Conservation (phyloP, 2,113 vertebrate species). For the Leptosomus discolor region DNA sequence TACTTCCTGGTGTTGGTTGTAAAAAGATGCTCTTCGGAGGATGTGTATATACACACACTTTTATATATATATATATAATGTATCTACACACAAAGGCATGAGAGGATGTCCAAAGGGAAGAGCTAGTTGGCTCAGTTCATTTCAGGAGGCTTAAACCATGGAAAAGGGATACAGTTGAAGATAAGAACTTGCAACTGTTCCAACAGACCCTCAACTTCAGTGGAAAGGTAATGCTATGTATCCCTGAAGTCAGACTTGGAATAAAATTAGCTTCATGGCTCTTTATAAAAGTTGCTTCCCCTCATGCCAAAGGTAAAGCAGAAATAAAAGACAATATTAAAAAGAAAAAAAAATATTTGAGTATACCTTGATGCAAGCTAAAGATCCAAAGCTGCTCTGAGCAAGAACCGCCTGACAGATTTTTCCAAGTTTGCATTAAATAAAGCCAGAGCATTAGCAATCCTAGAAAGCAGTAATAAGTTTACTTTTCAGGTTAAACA, state of each 20-base stretch:
- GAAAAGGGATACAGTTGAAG: background rate
- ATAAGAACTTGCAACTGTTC: background rate
- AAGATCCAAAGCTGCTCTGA: background rate
- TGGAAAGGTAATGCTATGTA: background rate
- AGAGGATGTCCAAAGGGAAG: background rate
- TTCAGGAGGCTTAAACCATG: background rate
- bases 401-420: background rate
- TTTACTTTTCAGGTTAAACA: background rate
- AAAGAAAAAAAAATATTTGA: background rate
- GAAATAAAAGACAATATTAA: background rate
- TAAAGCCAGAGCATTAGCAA: background rate
- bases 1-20: background rate
- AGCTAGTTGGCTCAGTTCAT: background rate
- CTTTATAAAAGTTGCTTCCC: background rate
- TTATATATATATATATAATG: rapidly evolving
- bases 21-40: background rate
- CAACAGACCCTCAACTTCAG: background rate
- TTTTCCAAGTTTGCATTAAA: background rate
- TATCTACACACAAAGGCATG: background rate
- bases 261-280: background rate
- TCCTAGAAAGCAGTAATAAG: background rate
- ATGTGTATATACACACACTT: no score
- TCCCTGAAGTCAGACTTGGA: background rate
- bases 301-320: background rate
- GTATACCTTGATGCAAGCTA: background rate